Base-by-base conservation (phyloP, 1,140 invertebrate species). In the Fopius arisanus region DNA sequence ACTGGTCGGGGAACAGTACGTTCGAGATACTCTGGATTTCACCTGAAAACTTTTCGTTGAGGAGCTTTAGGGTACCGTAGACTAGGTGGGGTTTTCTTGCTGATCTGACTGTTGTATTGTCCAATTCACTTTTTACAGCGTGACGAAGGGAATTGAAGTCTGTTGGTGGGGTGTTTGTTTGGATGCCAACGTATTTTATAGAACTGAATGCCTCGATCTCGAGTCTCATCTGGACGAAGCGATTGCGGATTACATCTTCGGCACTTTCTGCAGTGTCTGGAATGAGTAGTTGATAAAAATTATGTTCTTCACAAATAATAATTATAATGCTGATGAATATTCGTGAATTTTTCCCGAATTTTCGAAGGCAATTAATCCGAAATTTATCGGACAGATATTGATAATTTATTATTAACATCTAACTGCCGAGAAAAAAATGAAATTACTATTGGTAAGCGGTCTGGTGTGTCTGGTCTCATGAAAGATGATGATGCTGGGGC, bases 381-480 rank as follows among this genome's bases (percentile, higher is more conserved):
- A n/a, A n/a, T n/a, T n/a, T n/a, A n/a, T n/a, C n/a, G n/a, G n/a
- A n/a, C n/a, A n/a, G n/a, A n/a, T n/a, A n/a, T n/a, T n/a, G n/a
- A n/a, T n/a, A n/a, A n/a, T n/a, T n/a, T n/a, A n/a, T n/a, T n/a
- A n/a, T n/a, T n/a, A n/a, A n/a, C n/a, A n/a, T n/a, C n/a, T n/a
- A n/a, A n/a, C n/a, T n/a, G n/a, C n/a, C n/a, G 41, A 71, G 70
- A 37, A 40, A 19, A 6, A 3, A 26, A 23, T 12, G 14, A 43
- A 43, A 0, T 74, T 79, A 87, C 88, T 86, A 31, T 84, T 86
- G 31, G 81, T 83, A 59, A 90, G 81, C 43, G 90, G 90, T 80
- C 89, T 88, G n/a, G 94, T 96, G 78, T 95, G 91, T 69, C 89
- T 87, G 2, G 95, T 95, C 86, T 96, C 95, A 83, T 96, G 94